Percentiles rank a stretch among this genome's conserved stretches.
phyloP scores from a whole-genome alignment of 2,113 vertebrate species.

The Brachyhypopomus occidentalis region DNA sequence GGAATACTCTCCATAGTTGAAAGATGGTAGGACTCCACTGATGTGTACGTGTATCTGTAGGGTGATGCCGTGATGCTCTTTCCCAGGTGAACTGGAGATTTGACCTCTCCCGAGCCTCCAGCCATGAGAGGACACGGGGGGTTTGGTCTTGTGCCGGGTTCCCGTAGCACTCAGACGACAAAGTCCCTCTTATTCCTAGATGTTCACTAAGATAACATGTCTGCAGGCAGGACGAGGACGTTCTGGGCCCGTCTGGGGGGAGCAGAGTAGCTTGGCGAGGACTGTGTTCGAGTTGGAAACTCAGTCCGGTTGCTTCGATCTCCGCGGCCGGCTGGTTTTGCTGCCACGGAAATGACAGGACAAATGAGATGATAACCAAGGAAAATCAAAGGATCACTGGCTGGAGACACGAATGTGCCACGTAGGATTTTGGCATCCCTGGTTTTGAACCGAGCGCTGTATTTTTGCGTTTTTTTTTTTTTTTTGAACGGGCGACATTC shows the following conservation, averaged over 20 bases:
- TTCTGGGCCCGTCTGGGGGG: background rate
- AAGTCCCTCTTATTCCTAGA: no score
- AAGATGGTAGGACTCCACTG: no score
- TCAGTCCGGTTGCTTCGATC: background rate
- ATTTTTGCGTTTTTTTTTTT: background rate
- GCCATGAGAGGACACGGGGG: no score
- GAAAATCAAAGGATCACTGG: background rate
- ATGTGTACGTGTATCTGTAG: no score
- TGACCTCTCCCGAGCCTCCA: no score
- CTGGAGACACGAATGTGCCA: background rate
- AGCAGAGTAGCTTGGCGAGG: background rate
- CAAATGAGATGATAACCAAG: background rate
- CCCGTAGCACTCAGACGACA: no score
- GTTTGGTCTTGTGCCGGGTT: no score
- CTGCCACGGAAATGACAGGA: background rate
- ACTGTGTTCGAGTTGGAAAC: background rate
- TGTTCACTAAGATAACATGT: background rate
- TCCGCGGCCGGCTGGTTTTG: background rate
- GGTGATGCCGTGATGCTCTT: no score
- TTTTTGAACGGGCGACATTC: background rate
- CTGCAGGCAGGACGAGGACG: background rate
- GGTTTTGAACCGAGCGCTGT: background rate
- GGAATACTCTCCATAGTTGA: no score
- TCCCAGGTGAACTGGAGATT: no score
- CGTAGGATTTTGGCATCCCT: background rate